Base-by-base conservation (phyloP, 2,797 vertebrate species). In the Anableps anableps region DNA sequence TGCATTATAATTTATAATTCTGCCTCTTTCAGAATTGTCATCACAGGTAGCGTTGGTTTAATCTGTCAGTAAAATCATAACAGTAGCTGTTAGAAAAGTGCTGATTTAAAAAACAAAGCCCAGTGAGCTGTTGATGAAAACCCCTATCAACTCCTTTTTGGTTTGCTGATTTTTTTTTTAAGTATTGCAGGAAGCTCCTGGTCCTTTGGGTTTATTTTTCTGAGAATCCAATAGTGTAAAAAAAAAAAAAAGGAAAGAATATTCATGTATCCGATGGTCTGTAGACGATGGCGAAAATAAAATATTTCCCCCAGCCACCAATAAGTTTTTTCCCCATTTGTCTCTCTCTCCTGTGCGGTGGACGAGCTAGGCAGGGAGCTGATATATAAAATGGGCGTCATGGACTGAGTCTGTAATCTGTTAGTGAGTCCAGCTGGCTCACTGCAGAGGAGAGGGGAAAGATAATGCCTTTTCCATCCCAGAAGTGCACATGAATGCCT, bases 381-480 rank as follows among this genome's bases (percentile, higher is more conserved):
- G 79, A 86, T 77, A 76, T 34, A 38, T 77, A 82, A 77, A 77
- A 85, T 77, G 77, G 74, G 72, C 78, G n/a, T 73, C 78, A 74
- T 70, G 76, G 80, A 72, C 41, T 72, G 53, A 79, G 74, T 73
- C 53, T 84, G 82, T 83, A 71, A 86, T 82, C 82, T 86, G 77
- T 76, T 75, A 19, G 19, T 26, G 48, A 45, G 64, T 77, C 83
- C 85, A 89, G 81, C 83, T 85, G 83, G 74, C 85, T 82, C 43
- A 1, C 19, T 60, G 50, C 60, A 64, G 47, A 10, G 71, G 0
- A 9, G 71, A 74, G 76, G 72, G 50, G 60, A 72, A 76, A 73
- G 50, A 62, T 77, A 16, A 87, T 87, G 85, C 38, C 60, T 87
- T 82, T 83, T 86, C 84, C 87, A 86, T 85, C 77, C 51, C n/a